Evolutionary conservation across 2,797 vertebrate species (phyloP).

Genomic region (Halcyon leucocephala): DNA sequence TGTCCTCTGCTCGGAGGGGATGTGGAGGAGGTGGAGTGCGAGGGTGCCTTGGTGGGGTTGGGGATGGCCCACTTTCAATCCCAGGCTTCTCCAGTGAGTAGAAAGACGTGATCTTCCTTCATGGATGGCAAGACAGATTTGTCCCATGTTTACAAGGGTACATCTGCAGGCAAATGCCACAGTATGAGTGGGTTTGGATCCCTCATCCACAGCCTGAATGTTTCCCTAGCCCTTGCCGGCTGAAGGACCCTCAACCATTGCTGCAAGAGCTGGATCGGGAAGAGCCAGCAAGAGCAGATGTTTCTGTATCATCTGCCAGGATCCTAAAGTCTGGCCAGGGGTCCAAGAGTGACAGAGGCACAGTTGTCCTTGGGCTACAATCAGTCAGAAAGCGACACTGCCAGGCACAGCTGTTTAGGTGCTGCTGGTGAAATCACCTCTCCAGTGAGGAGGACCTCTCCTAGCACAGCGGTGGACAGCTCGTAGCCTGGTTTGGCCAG

Average conservation of each 20-base stretch:
- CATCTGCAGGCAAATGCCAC: not conserved
- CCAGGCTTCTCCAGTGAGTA: not conserved
- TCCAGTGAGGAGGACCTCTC: not conserved
- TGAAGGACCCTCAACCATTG: not conserved
- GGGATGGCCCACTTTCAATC: not conserved
- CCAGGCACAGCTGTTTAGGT: not conserved
- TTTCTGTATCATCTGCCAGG: not conserved
- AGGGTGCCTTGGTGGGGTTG: rapidly evolving
- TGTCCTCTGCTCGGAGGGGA: rapidly evolving
- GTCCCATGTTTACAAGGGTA: not conserved
- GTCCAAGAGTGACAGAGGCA: not conserved
- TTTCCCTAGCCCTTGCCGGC: not conserved
- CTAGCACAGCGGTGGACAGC: not conserved
- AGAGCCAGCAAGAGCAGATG: not conserved
- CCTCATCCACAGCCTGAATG: not conserved
- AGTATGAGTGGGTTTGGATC: rapidly evolving
- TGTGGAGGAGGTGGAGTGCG: not conserved
- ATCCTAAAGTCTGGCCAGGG: not conserved
- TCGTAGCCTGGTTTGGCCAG: not conserved
- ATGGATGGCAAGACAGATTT: not conserved
- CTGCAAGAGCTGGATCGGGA: not conserved
- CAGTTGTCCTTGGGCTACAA: not conserved
- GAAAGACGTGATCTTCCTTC: not conserved
- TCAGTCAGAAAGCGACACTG: rapidly evolving
- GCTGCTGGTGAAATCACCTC: not conserved